Conservation (phyloP, 2,113 vertebrate genomes). For the Upupa epops region DNA sequence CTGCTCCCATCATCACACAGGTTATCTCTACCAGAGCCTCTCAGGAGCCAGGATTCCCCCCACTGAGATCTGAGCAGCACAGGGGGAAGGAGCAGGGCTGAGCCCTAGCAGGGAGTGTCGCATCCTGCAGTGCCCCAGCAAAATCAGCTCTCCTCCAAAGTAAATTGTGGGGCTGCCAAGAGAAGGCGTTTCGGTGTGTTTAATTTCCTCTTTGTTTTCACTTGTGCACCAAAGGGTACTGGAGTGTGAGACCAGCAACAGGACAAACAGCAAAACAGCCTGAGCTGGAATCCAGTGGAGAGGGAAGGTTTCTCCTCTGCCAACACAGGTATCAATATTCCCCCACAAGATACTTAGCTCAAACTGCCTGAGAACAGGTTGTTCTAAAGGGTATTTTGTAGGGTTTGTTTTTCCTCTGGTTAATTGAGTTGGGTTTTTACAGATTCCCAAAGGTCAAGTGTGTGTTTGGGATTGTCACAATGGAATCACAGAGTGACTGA, state of each 20-base stretch:
- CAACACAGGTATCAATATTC: background rate
- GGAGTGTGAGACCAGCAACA: background rate
- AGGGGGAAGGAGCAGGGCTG: background rate
- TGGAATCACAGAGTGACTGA: background rate
- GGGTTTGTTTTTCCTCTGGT: background rate
- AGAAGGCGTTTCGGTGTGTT: background rate
- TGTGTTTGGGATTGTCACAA: background rate
- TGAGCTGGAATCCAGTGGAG: background rate
- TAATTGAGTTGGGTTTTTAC: background rate
- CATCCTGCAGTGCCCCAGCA: background rate
- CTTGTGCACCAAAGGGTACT: background rate
- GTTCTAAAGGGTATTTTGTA: background rate
- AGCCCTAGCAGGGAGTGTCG: background rate
- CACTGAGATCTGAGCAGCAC: background rate
- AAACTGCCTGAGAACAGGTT: background rate
- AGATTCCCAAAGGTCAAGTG: background rate
- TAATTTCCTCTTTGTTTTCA: conserved; percentile 4
- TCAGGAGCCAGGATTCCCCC: background rate
- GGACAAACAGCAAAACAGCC: background rate
- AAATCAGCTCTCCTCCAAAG: background rate
- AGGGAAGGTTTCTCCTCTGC: background rate
- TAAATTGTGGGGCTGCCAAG: background rate
- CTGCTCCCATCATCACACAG: background rate
- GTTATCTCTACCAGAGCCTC: background rate
- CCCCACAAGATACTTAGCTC: background rate